Evolutionary conservation across 2,888 invertebrate genomes (phyloP).

Genomic region (Hyalella azteca): DNA sequence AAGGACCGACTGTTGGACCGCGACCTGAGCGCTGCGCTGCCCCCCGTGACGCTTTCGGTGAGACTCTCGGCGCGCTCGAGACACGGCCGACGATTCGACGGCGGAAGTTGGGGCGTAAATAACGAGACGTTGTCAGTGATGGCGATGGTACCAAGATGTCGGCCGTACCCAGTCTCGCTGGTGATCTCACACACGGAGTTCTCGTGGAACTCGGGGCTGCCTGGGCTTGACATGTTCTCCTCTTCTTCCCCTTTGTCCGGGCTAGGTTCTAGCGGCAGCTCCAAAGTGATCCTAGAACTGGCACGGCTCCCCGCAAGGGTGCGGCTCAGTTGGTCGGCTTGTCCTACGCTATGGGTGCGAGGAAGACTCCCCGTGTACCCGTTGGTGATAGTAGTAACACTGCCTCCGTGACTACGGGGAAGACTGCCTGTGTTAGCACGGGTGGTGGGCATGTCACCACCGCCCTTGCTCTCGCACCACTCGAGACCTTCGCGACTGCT

Average conservation of each 20-base stretch:
- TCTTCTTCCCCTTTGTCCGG: constrained; percentile 45
- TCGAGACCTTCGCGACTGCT: constrained; percentile 52
- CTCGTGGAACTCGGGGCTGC: constrained; percentile 57
- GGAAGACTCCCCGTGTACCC: constrained; percentile 58
- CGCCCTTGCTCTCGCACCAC: constrained; percentile 54
- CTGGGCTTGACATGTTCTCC: constrained; percentile 52
- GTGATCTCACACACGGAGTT: constrained; percentile 58
- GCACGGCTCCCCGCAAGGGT: constrained; percentile 55
- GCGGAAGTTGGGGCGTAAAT: constrained; percentile 41
- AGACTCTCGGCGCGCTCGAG: constrained; percentile 50
- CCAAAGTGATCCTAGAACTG: constrained; percentile 56
- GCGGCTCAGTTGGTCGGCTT: constrained; percentile 47
- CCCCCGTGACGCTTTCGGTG: constrained; percentile 41
- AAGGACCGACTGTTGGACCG: constrained; percentile 54
- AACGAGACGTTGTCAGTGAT: constrained; percentile 50
- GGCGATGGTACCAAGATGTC: constrained; percentile 53
- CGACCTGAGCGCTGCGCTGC: constrained; percentile 37
- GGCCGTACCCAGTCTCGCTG: constrained; percentile 53
- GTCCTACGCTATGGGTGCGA: constrained; percentile 55
- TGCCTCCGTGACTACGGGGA: constrained; percentile 55
- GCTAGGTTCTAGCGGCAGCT: constrained; percentile 49
- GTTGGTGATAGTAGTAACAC: constrained; percentile 48
- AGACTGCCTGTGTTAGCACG: constrained; percentile 52
- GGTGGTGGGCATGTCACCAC: constrained; percentile 41
- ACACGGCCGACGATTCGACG: constrained; percentile 49